phyloP scores from a whole-genome alignment of 2,113 vertebrate species.

The Myotis brandtii region DNA sequence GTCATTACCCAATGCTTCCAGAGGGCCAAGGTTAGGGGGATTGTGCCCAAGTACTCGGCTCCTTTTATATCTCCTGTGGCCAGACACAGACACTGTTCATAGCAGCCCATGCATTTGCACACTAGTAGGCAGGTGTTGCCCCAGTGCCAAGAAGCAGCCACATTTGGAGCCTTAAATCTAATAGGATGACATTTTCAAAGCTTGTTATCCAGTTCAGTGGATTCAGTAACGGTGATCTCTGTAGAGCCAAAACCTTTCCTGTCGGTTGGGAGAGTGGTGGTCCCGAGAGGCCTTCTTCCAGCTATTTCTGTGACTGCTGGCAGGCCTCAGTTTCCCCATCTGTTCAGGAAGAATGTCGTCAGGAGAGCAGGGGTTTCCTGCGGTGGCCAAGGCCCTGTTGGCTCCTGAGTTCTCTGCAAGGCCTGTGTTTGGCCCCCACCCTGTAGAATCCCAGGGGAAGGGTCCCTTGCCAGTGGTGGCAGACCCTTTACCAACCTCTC shows the following conservation, averaged over 20 bases:
- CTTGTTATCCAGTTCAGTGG: background rate
- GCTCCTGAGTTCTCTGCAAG: background rate
- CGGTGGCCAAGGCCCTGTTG: background rate
- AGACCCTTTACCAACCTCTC: background rate
- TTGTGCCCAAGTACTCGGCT: no score
- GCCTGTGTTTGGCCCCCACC: background rate
- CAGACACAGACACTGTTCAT: rapidly evolving
- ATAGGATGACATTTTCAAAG: background rate
- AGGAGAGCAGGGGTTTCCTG: background rate
- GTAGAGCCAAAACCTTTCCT: no score
- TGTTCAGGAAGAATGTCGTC: background rate
- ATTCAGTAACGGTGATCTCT: background rate
- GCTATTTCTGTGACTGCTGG: rapidly evolving
- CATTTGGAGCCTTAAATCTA: background rate
- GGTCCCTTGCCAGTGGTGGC: background rate
- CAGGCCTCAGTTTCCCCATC: background rate
- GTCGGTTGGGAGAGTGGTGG: rapidly evolving
- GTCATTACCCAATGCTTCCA: no score
- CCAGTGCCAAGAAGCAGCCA: background rate
- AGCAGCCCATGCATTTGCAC: rapidly evolving
- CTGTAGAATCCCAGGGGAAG: no score
- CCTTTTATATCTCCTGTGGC: background rate
- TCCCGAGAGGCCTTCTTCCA: background rate
- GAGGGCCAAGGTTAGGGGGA: background rate
- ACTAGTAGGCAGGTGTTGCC: background rate